Percentiles rank a stretch among this genome's conserved stretches.
These are phyloP conservation scores for Drosophila nr. fundita DNA, from an alignment of 2,888 invertebrate genomes.

Conservation along the genomic window DNA sequence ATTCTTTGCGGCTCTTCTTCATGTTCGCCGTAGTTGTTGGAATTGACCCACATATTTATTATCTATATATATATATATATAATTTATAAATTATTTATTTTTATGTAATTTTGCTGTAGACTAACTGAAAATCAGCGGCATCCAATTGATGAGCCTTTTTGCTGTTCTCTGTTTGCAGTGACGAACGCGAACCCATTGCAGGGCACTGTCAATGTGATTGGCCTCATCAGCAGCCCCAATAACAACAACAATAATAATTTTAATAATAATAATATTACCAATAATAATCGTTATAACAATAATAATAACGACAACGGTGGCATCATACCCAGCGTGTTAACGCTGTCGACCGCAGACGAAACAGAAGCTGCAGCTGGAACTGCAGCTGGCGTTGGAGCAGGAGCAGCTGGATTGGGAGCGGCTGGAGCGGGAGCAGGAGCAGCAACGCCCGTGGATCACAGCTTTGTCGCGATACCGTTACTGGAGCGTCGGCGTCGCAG, in stretches of 20 bases:
- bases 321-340: conserved; percentile 18
- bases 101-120: background rate
- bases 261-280: conserved; percentile 23
- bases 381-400: background rate
- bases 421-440: conserved; percentile 7
- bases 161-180: conserved; percentile 6
- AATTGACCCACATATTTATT: too few relatives aligned
- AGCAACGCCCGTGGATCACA: conserved; percentile 28
- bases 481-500: conserved; percentile 65
- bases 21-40: too few relatives aligned
- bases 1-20: too few relatives aligned
- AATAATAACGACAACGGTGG: conserved; percentile 33
- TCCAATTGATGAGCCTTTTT: conserved; percentile 30
- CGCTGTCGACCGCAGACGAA: conserved; percentile 8
- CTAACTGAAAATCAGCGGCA: conserved; percentile 28
- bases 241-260: conserved; percentile 40
- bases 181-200: conserved; percentile 19
- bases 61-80: background rate
- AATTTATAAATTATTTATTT: background rate
- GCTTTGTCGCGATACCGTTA: conserved; percentile 65
- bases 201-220: conserved; percentile 54
- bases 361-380: background rate
- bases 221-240: conserved; percentile 44
- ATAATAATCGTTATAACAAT: conserved; percentile 28
- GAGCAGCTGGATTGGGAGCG: background rate